Percentiles rank a stretch among this genome's conserved stretches.
These are phyloP conservation scores for Coecobrya sp. DNA, from an alignment of 2,888 invertebrate species.

Conservation along the genomic window DNA sequence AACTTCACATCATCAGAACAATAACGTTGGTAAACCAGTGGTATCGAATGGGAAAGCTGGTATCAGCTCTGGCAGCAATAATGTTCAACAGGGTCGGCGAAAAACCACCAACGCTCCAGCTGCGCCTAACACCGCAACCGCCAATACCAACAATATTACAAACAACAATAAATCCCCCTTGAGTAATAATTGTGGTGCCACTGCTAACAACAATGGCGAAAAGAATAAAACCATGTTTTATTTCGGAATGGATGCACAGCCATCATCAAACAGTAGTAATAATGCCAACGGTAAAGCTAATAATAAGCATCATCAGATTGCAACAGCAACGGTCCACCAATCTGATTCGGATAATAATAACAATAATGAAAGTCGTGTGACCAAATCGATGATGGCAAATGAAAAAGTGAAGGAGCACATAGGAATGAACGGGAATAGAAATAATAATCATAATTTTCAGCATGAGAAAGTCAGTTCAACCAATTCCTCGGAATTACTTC, in stretches of 20 bases:
- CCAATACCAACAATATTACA: slow-evolving; percentile 42
- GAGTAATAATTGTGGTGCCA: slow-evolving; percentile 40
- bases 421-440: slow-evolving; percentile 47
- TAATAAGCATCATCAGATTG: slow-evolving; percentile 64
- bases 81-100: slow-evolving; percentile 70
- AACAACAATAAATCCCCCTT: slow-evolving; percentile 56
- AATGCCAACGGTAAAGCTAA: slow-evolving; percentile 28
- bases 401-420: slow-evolving; percentile 49
- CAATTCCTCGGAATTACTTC: slow-evolving; percentile 73
- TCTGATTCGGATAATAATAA: slow-evolving; percentile 83
- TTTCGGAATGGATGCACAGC: slow-evolving; percentile 91
- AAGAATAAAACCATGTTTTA: slow-evolving; percentile 90
- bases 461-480: slow-evolving; percentile 76
- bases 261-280: slow-evolving; percentile 59
- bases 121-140: slow-evolving; percentile 60
- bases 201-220: slow-evolving; percentile 56
- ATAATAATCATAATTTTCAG: slow-evolving; percentile 39
- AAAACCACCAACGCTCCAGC: slow-evolving; percentile 76
- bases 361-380: slow-evolving; percentile 63
- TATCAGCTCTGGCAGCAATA: slow-evolving; percentile 48
- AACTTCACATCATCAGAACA: slow-evolving; percentile 18
- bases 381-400: slow-evolving; percentile 51
- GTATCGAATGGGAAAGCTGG: slow-evolving; percentile 69
- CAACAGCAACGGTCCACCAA: slow-evolving; percentile 71
- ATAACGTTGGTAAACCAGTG: slow-evolving; percentile 31